Base-by-base conservation (phyloP, 2,888 invertebrate species). In the Cremastinae sp. region DNA sequence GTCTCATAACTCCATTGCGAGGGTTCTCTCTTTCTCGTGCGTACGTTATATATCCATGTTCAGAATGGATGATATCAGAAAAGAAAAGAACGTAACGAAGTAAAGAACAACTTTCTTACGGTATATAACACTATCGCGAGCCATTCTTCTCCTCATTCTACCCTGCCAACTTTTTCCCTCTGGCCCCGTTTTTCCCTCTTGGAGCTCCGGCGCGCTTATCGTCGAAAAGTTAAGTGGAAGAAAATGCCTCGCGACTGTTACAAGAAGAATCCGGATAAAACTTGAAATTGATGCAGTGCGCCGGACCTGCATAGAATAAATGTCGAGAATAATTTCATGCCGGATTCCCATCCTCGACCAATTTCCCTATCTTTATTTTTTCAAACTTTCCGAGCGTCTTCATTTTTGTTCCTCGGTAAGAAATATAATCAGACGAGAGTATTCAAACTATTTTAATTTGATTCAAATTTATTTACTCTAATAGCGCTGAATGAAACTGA, bases 161-260 rank as follows among this genome's bases (percentile, higher is more conserved):
- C 59, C 81, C 78, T 51, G 10, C 53, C 43, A 28, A 14, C 65
- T 45, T 75, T 45, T 70, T 49, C 61, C 49, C 43, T 43, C 39
- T 56, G 59, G 53, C 20, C 16, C 55, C 53, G 59, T 58, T 45
- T 61, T 55, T 41, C 59, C 61, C 53, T 49, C 59, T 43, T 45
- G 1, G 47, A 65, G 56, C 69, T 69, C 73, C 66, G 51, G 43
- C 74, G 72, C 74, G 81, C 84, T 86, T 86, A 86, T 86, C 86
- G 85, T 80, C 76, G 81, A 79, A 85, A 86, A 86, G 84, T 86
- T 88, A 88, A 88, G 89, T 87, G 87, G 86, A 88, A 88, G 88
- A 88, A 88, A 88, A 88, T 89, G 87, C 85, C 58, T 62, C 83
- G 83, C 79, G 76, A 80, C 80, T 80, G 78, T 78, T 74, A 75